These are phyloP conservation scores for Drosophila cardini DNA, from an alignment of 1,140 invertebrate genomes.

Conservation along the genomic window DNA sequence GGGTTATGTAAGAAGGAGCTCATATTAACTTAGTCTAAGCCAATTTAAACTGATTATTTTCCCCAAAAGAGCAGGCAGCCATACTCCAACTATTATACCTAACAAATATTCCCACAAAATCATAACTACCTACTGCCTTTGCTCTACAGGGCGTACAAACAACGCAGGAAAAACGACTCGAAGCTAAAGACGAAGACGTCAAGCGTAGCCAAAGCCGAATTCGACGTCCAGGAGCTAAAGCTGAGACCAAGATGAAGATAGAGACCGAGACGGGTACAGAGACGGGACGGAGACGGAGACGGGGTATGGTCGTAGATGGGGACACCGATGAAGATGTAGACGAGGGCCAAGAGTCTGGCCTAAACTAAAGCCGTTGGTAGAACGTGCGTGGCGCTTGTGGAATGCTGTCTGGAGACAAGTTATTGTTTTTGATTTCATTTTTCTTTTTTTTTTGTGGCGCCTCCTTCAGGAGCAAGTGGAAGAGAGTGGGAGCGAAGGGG, in stretches of 20 bases:
- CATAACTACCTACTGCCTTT: neutral
- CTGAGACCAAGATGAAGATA: slow-evolving; percentile 1
- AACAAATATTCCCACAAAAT: neutral
- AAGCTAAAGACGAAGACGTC: slow-evolving; percentile 72
- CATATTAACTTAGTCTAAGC: too few relatives aligned
- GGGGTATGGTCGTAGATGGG: too few relatives aligned
- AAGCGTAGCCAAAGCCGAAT: slow-evolving; percentile 61
- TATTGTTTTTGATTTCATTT: slow-evolving; percentile 83
- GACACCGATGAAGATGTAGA: neutral
- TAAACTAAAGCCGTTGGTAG: slow-evolving; percentile 19
- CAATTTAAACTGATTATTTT: too few relatives aligned
- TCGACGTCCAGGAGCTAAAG: slow-evolving; percentile 1
- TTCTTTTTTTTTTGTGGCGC: slow-evolving; percentile 66
- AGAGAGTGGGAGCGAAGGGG: slow-evolving; percentile 29
- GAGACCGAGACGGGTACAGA: neutral
- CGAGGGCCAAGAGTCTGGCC: neutral
- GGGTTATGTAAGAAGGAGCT: too few relatives aligned
- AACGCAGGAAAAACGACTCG: slow-evolving; percentile 6
- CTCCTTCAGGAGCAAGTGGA: slow-evolving; percentile 47
- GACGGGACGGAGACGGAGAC: neutral
- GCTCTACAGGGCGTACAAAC: neutral
- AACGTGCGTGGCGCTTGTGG: slow-evolving; percentile 79
- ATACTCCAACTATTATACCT: too few relatives aligned
- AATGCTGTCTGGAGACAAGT: slow-evolving; percentile 82
- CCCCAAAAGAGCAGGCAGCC: too few relatives aligned